phyloP scores from a whole-genome alignment of 1,140 invertebrate species.

The Aphelinus certus region DNA sequence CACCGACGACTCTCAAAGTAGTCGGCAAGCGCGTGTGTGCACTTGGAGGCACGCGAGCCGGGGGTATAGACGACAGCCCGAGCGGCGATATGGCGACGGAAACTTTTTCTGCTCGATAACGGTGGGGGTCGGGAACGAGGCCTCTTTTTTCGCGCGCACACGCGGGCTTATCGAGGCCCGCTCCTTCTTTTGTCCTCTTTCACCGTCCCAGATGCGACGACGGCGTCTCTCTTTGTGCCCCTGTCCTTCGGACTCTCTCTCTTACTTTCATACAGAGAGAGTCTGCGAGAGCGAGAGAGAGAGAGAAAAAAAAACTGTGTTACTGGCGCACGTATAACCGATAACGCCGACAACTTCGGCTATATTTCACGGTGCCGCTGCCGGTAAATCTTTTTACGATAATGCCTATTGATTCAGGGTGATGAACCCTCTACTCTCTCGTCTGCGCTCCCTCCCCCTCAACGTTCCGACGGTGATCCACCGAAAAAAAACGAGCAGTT shows the following conservation, averaged over 20 bases:
- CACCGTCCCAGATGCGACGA: not conserved
- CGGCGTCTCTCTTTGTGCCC: not conserved
- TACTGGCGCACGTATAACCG: not conserved
- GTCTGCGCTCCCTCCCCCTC: too few species aligned
- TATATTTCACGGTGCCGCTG: not conserved
- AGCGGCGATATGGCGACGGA: constrained; percentile 41
- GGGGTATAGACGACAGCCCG: not conserved
- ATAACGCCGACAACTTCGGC: not conserved
- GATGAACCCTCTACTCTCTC: too few species aligned
- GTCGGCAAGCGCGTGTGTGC: too few species aligned
- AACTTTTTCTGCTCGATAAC: constrained; percentile 48
- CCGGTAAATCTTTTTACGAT: not conserved
- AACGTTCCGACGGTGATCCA: too few species aligned
- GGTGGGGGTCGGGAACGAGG: constrained; percentile 30
- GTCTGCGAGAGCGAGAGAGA: too few species aligned
- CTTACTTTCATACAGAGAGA: not conserved
- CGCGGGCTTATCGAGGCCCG: constrained; percentile 24
- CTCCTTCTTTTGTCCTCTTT: constrained; percentile 38
- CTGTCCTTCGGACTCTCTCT: not conserved
- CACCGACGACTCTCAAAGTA: too few species aligned
- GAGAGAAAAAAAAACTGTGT: constrained; percentile 2
- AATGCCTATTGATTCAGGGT: not conserved
- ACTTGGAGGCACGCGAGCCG: too few species aligned
- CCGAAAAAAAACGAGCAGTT: too few species aligned
- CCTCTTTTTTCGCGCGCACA: constrained; percentile 44